Evolutionary conservation across 1,140 invertebrate species (phyloP), one percentile per base, ranked within the genome.

Genomic region (Saccostrea cuccullata): DNA sequence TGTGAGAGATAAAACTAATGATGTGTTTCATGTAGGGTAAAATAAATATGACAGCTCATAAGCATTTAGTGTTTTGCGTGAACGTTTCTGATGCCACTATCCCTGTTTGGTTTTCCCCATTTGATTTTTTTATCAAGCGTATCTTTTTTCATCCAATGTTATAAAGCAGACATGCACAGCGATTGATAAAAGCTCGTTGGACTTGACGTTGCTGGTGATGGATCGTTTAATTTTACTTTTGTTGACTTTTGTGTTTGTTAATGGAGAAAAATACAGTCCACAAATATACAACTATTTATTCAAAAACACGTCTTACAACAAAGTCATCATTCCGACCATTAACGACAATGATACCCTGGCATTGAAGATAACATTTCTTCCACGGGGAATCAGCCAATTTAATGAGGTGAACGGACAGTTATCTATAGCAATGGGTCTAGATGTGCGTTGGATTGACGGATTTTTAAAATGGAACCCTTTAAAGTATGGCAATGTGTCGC

Each of bases 351-450:
- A 77, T 26, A 77, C 26, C 12, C 47, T 85, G 2, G 23, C 9
- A 9, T 55, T 87, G 58, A 70, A 77, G 11, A 20, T 87, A 17
- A 84, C 30, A 30, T 83, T 87, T 23, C 30, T 87, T 67, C 82
- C 82, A 4, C 36, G 86, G n/a, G 86, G 86, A 55, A 84, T 87
- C n/a, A 84, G 77, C 47, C 58, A 86, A 8, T 87, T 89, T 73
- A 67, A 89, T 56, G 89, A 89, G 56, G 47, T 86, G 15, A 67
- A 55, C 3, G 89, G 89, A 13, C 83, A 70, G 17, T 6, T 89
- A 5, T 87, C 86, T 0, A 56, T 87, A 30, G 89, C 86, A 26
- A 82, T 56, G 36, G 67, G 58, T 17, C 17, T 87, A 20, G 86
- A 86, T 36, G 15, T 89, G 30, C 13, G 55, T 26, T 89, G 89